Evolutionary conservation across 2,113 vertebrate genomes (phyloP).

Genomic region (Brachionichthys hirsutus): DNA sequence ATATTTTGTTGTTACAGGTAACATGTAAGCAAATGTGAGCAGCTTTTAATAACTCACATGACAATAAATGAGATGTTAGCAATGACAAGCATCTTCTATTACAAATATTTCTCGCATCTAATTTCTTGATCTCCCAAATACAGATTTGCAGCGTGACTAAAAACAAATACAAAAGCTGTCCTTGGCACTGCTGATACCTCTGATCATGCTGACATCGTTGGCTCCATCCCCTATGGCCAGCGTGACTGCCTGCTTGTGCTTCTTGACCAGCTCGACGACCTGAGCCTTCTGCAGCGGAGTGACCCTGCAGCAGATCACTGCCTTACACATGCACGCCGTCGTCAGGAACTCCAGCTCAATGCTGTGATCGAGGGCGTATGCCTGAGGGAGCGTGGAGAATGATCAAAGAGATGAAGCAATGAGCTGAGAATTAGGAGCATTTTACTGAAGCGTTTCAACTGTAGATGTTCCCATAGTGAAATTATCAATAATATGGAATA

Average conservation of each 20-base stretch:
- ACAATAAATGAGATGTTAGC: no score
- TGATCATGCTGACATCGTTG: slow-evolving; percentile 98
- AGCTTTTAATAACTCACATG: no score
- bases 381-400: slow-evolving; percentile 69
- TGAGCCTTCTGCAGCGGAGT: slow-evolving; percentile 97
- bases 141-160: neutral
- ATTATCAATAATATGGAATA: no score
- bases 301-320: slow-evolving; percentile 93
- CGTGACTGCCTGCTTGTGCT: slow-evolving; percentile 88
- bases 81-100: no score
- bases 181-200: slow-evolving; percentile 76
- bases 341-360: slow-evolving; percentile 87
- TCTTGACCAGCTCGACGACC: slow-evolving; percentile 94
- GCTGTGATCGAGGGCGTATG: slow-evolving; percentile 83
- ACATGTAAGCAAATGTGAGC: no score
- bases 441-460: neutral
- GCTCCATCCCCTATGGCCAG: slow-evolving; percentile 94
- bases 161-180: neutral
- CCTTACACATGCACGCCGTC: slow-evolving; percentile 88
- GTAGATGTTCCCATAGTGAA: neutral
- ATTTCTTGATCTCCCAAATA: no score
- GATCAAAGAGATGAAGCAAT: no score
- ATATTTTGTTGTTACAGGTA: no score
- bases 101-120: no score
- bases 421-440: neutral